phyloP scores from a whole-genome alignment of 2,113 vertebrate species.

The Thinocorus orbignyianus region DNA sequence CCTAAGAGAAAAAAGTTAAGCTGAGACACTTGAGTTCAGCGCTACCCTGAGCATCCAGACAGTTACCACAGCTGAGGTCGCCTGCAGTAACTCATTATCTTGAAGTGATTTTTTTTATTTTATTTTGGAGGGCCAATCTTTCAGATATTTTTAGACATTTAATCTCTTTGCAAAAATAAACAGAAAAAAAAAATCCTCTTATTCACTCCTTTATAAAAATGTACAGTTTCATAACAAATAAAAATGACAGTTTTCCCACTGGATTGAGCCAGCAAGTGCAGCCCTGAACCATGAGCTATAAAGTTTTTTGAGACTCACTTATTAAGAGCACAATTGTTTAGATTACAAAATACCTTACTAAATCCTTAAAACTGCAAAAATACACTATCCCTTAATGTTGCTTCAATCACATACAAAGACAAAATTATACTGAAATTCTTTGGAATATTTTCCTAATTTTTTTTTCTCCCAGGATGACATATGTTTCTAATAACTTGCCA shows the following conservation, averaged over 20 bases:
- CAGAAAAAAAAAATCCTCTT: neutral
- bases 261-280: neutral
- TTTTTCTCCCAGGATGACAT: conserved; percentile 42
- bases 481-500: conserved; percentile 59
- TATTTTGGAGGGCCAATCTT: neutral
- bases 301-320: neutral
- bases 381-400: neutral
- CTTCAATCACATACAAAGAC: neutral
- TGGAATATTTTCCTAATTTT: conserved; percentile 17
- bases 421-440: conserved; percentile 20
- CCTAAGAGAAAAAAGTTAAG: neutral
- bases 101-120: neutral
- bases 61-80: accelerated
- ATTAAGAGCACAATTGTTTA: neutral
- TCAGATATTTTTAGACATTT: neutral
- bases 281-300: neutral
- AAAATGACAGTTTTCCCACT: neutral
- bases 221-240: neutral
- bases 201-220: neutral
- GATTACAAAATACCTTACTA: neutral
- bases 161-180: neutral
- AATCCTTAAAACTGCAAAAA: conserved; percentile 4
- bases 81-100: neutral
- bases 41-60: neutral
- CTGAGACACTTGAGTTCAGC: neutral